Conservation (phyloP, 2,888 invertebrate genomes). For the Dusona sp. region DNA sequence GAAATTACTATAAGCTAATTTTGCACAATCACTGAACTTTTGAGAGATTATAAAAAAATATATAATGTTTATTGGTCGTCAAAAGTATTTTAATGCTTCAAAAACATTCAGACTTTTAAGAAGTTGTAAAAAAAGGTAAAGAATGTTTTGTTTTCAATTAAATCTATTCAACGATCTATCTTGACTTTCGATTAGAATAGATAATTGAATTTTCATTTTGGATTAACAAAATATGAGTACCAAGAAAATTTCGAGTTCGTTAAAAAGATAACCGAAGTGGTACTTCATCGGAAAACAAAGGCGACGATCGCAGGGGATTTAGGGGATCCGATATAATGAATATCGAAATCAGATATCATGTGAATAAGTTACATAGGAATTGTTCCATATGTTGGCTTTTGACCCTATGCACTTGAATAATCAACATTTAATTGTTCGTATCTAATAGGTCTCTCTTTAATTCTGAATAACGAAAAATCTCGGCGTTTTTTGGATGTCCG, state of each 20-base stretch:
- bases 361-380: constrained; percentile 16
- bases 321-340: not conserved
- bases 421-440: not conserved
- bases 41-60: too few relatives aligned
- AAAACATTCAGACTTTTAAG: not conserved
- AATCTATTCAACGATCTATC: not conserved
- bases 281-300: not conserved
- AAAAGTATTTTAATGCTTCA: too few relatives aligned
- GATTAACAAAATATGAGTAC: not conserved
- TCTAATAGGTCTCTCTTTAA: not conserved
- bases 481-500: not conserved
- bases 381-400: not conserved
- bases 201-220: not conserved
- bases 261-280: not conserved
- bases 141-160: not conserved
- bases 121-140: not conserved
- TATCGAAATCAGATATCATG: not conserved
- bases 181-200: not conserved
- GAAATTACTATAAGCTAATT: too few relatives aligned
- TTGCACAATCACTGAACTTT: too few relatives aligned
- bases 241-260: not conserved
- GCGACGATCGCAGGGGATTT: not conserved
- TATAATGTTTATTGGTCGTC: too few relatives aligned
- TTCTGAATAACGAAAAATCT: not conserved
- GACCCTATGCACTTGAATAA: constrained; percentile 4